Conservation (phyloP, 1,140 invertebrate genomes). For the Zeugodacus cucurbitae region DNA sequence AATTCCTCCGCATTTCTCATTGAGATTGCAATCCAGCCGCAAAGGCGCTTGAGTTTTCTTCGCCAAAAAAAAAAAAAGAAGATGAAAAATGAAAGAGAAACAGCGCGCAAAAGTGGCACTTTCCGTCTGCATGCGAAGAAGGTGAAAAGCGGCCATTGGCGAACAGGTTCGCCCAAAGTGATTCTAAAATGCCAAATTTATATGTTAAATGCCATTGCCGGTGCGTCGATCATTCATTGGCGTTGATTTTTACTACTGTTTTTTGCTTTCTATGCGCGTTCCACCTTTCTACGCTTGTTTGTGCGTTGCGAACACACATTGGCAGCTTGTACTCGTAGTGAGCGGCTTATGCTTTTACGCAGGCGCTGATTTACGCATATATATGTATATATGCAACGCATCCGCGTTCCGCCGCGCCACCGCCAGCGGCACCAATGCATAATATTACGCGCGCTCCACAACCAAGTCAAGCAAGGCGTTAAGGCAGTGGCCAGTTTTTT, state of each 20-base stretch:
- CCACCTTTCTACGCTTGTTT: background rate
- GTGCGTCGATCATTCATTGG: constrained; percentile 16
- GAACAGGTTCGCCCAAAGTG: constrained; percentile 35
- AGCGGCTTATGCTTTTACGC: background rate
- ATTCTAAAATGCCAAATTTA: constrained; percentile 36
- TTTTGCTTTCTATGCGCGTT: constrained; percentile 18
- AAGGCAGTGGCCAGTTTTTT: too few species aligned
- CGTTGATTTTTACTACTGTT: constrained; percentile 32
- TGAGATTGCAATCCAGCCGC: background rate
- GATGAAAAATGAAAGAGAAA: background rate
- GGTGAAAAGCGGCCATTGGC: constrained; percentile 21
- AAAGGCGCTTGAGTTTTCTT: background rate
- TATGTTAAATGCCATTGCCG: constrained; percentile 22
- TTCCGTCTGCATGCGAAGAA: background rate
- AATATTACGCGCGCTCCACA: constrained; percentile 23
- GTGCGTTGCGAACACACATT: background rate
- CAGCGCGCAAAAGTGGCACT: background rate
- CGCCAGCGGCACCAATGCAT: constrained; percentile 14
- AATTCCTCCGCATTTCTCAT: constrained; percentile 35
- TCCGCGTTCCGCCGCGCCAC: background rate
- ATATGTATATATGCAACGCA: background rate
- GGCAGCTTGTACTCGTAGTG: background rate
- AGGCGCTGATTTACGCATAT: background rate
- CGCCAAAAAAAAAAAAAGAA: background rate
- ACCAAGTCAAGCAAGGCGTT: background rate